Percentiles rank a stretch among this genome's conserved stretches.
Conservation (phyloP, 2,113 vertebrate species). For the Psittacula cyanocephala region DNA sequence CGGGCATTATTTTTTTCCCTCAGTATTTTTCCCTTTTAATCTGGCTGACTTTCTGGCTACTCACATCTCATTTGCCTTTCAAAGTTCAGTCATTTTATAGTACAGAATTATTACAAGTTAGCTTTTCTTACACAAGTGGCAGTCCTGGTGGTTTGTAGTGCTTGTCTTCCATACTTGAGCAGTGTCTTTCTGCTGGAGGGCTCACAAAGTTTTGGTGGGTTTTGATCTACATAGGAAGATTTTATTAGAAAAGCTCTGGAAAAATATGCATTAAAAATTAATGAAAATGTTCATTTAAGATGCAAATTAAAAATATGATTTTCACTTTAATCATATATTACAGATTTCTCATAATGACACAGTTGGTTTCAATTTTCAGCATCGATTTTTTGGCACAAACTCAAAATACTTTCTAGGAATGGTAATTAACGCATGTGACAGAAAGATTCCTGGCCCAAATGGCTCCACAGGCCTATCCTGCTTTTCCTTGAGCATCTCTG, state of each 20-base stretch:
- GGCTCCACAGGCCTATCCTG: neutral
- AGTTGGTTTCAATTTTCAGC: neutral
- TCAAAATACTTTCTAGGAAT: neutral
- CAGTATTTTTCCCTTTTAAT: neutral
- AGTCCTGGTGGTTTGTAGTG: neutral
- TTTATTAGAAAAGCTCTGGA: neutral
- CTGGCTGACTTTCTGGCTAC: neutral
- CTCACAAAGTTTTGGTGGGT: neutral
- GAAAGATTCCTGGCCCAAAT: neutral
- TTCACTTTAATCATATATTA: neutral
- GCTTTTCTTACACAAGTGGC: neutral
- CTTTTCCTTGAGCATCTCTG: neutral
- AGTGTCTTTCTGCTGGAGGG: neutral
- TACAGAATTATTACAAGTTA: neutral
- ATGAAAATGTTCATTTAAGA: neutral
- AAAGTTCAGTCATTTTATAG: neutral
- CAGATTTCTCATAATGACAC: neutral
- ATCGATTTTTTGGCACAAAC: neutral
- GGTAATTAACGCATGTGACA: rapidly evolving
- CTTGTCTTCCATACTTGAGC: neutral
- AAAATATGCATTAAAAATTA: neutral
- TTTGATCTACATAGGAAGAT: neutral
- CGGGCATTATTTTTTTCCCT: neutral
- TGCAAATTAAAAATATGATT: rapidly evolving
- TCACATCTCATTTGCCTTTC: neutral